Evolutionary conservation across 2,888 invertebrate genomes (phyloP).

Genomic region (Strigamia transsilvanica): DNA sequence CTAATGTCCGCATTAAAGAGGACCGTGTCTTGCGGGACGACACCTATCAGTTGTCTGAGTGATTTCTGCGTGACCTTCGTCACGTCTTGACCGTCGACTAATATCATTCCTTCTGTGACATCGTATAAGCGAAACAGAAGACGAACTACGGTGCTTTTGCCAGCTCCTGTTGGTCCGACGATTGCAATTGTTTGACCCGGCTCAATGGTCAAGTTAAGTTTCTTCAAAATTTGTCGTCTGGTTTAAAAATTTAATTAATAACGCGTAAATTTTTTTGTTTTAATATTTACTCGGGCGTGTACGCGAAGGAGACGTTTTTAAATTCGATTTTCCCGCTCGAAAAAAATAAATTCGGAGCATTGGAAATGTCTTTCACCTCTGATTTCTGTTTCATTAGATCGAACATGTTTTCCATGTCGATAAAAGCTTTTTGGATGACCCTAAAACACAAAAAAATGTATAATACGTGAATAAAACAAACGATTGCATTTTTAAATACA

Average conservation of each 20-base stretch:
- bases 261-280: not conserved
- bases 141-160: conserved; percentile 67
- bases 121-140: conserved; percentile 68
- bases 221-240: conserved; percentile 72
- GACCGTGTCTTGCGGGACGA: conserved; percentile 81
- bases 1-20: conserved; percentile 91
- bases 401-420: conserved; percentile 99
- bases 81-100: conserved; percentile 65
- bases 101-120: conserved; percentile 63
- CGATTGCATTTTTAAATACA: conserved; percentile 55
- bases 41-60: conserved; percentile 66
- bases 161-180: conserved; percentile 83
- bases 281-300: conserved; percentile 73
- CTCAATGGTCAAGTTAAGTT: conserved; percentile 80
- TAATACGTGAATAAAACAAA: not conserved
- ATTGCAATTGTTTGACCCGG: conserved; percentile 80
- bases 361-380: conserved; percentile 84
- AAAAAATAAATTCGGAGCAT: conserved; percentile 76
- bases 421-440: conserved; percentile 95
- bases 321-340: conserved; percentile 79
- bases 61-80: conserved; percentile 65
- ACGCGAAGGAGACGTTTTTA: conserved; percentile 87
- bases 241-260: not conserved
- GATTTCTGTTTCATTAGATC: conserved; percentile 86
- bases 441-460: conserved; percentile 66